These are phyloP conservation scores for Tenualosa thibaudeaui DNA, from an alignment of 2,797 vertebrate genomes.

Conservation along the genomic window DNA sequence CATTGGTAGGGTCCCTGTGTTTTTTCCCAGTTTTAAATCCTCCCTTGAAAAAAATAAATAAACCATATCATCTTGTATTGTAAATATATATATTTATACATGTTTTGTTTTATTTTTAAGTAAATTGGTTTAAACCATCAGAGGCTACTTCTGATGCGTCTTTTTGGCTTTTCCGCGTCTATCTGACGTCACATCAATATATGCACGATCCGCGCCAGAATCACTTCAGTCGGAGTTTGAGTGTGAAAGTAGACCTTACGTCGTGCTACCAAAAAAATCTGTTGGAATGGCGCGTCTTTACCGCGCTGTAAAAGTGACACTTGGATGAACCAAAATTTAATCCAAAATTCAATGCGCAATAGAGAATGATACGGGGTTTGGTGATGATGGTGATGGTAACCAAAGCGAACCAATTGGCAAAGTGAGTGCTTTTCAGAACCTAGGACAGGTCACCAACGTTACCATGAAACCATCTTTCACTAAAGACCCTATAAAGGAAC, in stretches of 20 bases:
- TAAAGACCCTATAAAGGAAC: conserved; percentile 35
- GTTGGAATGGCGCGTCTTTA: neutral
- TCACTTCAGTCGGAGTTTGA: conserved; percentile 18
- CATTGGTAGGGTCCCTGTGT: neutral
- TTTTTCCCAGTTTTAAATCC: neutral
- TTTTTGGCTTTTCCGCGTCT: neutral
- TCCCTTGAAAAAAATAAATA: neutral
- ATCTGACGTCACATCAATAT: conserved; percentile 34
- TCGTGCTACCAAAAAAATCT: neutral
- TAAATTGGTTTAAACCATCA: neutral
- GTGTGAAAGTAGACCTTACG: neutral
- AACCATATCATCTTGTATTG: neutral
- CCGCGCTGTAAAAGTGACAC: neutral
- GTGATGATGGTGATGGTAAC: neutral
- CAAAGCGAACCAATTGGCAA: neutral
- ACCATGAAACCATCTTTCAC: conserved; percentile 36
- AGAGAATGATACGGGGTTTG: neutral
- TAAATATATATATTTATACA: neutral
- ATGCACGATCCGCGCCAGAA: neutral
- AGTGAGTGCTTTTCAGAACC: conserved; percentile 34
- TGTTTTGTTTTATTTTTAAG: no score
- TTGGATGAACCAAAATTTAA: neutral
- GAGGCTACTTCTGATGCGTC: neutral
- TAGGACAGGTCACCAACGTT: conserved; percentile 29
- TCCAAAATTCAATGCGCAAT: neutral